These are phyloP conservation scores for Malaclemys terrapin DNA, from an alignment of 2,113 vertebrate genomes.

Conservation along the genomic window DNA sequence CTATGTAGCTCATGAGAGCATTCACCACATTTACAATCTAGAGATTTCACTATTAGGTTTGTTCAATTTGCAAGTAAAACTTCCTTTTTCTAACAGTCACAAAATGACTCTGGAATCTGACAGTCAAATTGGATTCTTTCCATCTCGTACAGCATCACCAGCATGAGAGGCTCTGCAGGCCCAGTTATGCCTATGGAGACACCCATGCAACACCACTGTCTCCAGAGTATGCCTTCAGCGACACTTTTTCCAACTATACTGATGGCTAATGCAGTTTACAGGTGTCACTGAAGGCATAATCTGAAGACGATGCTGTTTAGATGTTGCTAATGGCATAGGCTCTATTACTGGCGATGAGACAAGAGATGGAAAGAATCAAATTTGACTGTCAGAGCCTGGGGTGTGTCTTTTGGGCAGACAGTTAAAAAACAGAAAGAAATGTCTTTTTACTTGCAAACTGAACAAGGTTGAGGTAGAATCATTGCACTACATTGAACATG, in stretches of 20 bases:
- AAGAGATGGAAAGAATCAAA: not conserved
- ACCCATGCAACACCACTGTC: not conserved
- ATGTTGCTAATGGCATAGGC: not conserved
- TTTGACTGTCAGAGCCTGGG: not conserved
- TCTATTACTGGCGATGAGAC: not conserved
- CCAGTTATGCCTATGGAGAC: not conserved
- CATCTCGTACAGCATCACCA: fast-evolving
- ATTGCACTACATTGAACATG: not conserved
- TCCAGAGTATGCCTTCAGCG: not conserved
- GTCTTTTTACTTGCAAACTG: not conserved
- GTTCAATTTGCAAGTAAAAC: not conserved
- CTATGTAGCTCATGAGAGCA: not conserved
- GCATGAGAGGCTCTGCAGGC: not conserved
- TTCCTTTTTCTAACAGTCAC: not conserved
- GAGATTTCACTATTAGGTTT: not conserved
- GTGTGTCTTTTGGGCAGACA: not conserved
- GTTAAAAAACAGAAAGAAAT: not conserved
- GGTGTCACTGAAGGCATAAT: not conserved
- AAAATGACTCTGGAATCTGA: not conserved
- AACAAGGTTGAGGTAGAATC: not conserved
- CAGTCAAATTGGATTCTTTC: not conserved
- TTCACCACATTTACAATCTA: not conserved
- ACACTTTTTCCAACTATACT: not conserved
- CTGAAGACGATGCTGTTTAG: not conserved
- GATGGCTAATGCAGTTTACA: not conserved